Percentiles rank a stretch among this genome's conserved stretches.
Evolutionary conservation across 2,888 invertebrate genomes (phyloP).

Genomic region (Dasypolia templi): DNA sequence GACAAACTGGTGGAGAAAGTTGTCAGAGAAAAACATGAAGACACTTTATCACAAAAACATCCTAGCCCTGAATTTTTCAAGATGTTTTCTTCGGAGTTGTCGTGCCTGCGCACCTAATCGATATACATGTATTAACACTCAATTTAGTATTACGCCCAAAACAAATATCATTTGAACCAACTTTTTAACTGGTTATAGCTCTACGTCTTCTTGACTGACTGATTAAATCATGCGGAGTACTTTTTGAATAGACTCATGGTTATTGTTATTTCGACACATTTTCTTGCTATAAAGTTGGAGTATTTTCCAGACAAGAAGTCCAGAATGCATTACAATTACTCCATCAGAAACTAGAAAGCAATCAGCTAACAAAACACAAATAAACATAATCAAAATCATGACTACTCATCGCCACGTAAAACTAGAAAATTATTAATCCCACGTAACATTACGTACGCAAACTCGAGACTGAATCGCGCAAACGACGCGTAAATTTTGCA

Average conservation of each 20-base stretch:
- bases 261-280: not conserved
- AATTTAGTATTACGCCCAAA: no score
- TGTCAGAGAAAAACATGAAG: not conserved
- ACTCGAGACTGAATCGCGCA: slow-evolving; percentile 69
- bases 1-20: slow-evolving; percentile 24
- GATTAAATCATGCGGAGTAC: no score
- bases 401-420: slow-evolving; percentile 37
- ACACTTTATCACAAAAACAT: not conserved
- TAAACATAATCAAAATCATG: slow-evolving; percentile 26
- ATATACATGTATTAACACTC: not conserved
- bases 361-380: slow-evolving; percentile 8
- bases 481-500: slow-evolving; percentile 76
- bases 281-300: not conserved
- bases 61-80: not conserved
- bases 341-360: not conserved
- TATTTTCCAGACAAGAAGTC: not conserved
- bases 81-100: not conserved
- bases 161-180: not conserved
- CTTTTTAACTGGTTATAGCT: not conserved
- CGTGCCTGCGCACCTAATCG: not conserved
- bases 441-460: slow-evolving; percentile 57
- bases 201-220: not conserved
- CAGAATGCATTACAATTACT: not conserved
- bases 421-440: slow-evolving; percentile 56
- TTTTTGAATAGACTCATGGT: no score